Base-by-base conservation (phyloP, 2,888 invertebrate genomes). In the Drosophila ezoana region DNA sequence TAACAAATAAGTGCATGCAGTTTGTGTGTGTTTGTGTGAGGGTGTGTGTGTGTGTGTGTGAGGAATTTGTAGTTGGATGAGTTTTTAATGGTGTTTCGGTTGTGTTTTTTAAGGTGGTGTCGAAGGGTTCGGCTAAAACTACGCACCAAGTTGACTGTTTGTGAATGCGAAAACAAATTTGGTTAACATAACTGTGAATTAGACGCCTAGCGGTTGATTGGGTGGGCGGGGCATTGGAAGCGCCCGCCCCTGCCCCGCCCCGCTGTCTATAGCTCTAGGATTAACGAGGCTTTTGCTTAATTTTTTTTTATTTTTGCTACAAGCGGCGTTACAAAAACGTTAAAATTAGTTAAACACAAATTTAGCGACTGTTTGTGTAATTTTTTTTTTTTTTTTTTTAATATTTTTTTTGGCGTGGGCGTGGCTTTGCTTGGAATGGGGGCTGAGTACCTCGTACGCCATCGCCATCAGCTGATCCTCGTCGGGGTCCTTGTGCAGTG, bases 381-480 rank as follows among this genome's bases (percentile, higher is more conserved):
- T 51, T 8, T 43, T 41, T 51, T 40, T 20, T 20, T 20, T 18
- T 52, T 23, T 4, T 32, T 18, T 18, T 35, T 6, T 37, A 18
- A 18, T 18, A 18, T 18, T 2, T 41, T 45, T 20, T n/a, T 64
- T 51, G 41, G 62, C 18, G 41, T 70, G 35, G 37, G 38, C 69
- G 70, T 38, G 38, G 45, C 60, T 58, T 56, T 32, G 23, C 32
- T 57, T 60, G 67, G 40, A 67, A 51, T 49, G 45, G 61, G 76
- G 72, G 38, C 68, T 83, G 62, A 53, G 67, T 92, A 92, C 92
- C 92, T 95, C 95, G 80, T 95, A 94, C 56, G 95, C 95, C 92
- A 91, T 79, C 41, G 95, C 94, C 64, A 95, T 94, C 18, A 95
- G 94, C 90, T 95, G 94, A 72, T 93, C 93, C 49, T 95, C 94